Conservation (phyloP, 2,888 invertebrate genomes). For the Saturnia pavonia region DNA sequence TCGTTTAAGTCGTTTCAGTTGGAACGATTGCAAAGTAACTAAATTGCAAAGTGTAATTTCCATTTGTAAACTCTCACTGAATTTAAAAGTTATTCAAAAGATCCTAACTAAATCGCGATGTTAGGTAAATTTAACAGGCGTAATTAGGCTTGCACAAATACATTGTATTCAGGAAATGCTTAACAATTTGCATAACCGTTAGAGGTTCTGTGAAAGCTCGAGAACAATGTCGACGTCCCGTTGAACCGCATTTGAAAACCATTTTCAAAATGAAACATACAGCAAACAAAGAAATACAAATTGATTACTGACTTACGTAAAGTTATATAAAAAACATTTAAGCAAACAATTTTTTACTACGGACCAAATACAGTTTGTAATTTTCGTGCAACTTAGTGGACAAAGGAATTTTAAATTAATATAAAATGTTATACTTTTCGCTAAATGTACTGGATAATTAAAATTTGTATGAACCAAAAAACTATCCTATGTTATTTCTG, state of each 20-base stretch:
- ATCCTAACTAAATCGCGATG: conserved; percentile 33
- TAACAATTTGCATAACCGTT: conserved; percentile 74
- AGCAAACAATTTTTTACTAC: background rate
- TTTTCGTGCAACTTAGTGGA: background rate
- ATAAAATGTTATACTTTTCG: background rate
- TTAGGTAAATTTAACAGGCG: conserved; percentile 56
- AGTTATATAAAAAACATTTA: background rate
- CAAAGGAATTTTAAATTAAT: too few species aligned
- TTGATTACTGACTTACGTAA: background rate
- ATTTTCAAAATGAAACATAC: conserved; percentile 28
- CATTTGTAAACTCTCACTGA: too few species aligned
- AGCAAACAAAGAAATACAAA: conserved; percentile 30
- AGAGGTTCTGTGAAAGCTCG: conserved; percentile 61
- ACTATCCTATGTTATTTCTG: too few species aligned
- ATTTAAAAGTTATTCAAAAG: background rate
- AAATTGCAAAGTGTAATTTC: too few species aligned
- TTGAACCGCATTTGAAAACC: conserved; percentile 51
- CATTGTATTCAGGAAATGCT: conserved; percentile 64
- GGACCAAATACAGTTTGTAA: background rate
- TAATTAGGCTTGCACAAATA: conserved; percentile 49
- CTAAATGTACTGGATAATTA: background rate
- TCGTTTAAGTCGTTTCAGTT: too few species aligned
- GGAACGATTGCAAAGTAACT: too few species aligned
- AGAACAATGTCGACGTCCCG: conserved; percentile 61
- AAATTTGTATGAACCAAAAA: background rate